These are phyloP conservation scores for Cuculus canorus DNA, from an alignment of 2,797 vertebrate species.

Conservation along the genomic window DNA sequence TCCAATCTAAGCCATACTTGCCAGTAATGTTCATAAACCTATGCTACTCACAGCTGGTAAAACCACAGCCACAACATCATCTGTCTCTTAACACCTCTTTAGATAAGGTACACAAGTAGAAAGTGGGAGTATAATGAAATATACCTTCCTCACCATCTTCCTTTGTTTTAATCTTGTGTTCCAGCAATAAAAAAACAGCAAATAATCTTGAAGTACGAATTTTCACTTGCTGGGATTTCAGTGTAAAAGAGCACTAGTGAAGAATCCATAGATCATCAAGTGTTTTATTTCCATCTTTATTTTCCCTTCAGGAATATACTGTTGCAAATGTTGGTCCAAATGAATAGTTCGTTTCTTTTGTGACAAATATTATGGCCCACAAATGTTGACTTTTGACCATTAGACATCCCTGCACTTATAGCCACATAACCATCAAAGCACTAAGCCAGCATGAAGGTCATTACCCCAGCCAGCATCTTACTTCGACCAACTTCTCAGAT, in stretches of 20 bases:
- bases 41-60: background rate
- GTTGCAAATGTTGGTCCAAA: background rate
- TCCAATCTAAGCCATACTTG: background rate
- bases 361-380: conserved; percentile 32
- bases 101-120: background rate
- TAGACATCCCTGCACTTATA: background rate
- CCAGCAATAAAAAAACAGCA: background rate
- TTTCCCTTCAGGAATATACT: conserved; percentile 13
- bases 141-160: background rate
- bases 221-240: background rate
- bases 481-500: conserved; percentile 73
- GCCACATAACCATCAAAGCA: conserved; percentile 50
- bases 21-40: background rate
- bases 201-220: conserved; percentile 12
- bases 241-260: background rate
- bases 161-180: conserved; percentile 40
- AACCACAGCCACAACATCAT: background rate
- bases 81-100: background rate
- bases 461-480: conserved; percentile 59
- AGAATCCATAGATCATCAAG: background rate
- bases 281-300: background rate
- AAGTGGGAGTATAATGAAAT: conserved; percentile 13
- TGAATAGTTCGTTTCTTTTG: conserved; percentile 21
- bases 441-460: conserved; percentile 75
- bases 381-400: conserved; percentile 44